Evolutionary conservation across 2,888 invertebrate species (phyloP), one percentile per base, ranked within the genome.

Genomic region (Metalampra italica): DNA sequence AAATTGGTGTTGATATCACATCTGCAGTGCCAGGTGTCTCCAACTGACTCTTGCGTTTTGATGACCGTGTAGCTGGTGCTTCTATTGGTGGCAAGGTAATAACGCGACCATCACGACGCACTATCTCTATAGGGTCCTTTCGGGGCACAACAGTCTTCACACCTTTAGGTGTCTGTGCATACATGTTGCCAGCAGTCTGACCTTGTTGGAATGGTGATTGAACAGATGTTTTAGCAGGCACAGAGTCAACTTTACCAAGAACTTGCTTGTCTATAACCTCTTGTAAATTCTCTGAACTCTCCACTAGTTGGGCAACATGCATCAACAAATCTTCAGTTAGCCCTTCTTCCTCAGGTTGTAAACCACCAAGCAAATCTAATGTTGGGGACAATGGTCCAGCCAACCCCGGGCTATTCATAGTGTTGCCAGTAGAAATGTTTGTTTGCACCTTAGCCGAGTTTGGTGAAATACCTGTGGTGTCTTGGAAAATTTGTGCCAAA

Each of bases 81-180:
- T 95, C 96, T 47, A 95, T 95, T 0, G 95, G 95, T 11, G 96
- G 96, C 54, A 96, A 81, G 0, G 94, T 94, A 46, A 95, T 94
- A 37, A 95, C 91, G 32, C 95, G 90, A 0, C 95, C 95, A 71
- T 95, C 94, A 14, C 92, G 91, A 14, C 95, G 86, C 9, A 95
- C 90, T 55, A 95, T 93, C 78, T 95, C 94, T 51, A 94, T 93
- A 0, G 92, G 92, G 59, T 93, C 91, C 60, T 92, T 92, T 40
- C 77, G 72, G 8, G 75, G 69, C 2, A 62, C 54, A 9, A 73
- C 47, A 51, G 66, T 79, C 47, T 80, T 84, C 1, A 68, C 73
- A 7, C 76, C 55, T 62, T 82, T 84, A 12, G 73, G 69, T 47
- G 76, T 72, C 52, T 80, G 78, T 32, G 67, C 56, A 54, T 76